Percentiles rank a stretch among this genome's conserved stretches.
phyloP scores from a whole-genome alignment of 2,797 vertebrate species.

The Sciaenops ocellatus region DNA sequence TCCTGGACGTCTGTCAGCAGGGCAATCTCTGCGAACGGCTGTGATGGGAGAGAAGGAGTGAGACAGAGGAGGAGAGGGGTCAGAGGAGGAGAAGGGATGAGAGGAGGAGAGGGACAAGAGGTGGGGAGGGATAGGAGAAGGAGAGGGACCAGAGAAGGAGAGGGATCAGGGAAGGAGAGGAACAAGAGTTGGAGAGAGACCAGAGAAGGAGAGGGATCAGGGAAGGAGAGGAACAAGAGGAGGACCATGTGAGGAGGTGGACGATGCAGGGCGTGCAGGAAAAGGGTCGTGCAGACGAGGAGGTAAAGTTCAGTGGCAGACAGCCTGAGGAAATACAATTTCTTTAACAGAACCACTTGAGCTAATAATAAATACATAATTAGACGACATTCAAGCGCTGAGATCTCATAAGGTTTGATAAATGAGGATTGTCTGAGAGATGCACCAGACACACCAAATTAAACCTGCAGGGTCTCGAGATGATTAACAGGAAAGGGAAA shows the following conservation, averaged over 20 bases:
- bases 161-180: too few relatives aligned
- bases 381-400: background rate
- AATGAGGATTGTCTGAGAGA: background rate
- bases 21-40: constrained; percentile 93
- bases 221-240: too few relatives aligned
- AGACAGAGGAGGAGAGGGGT: background rate
- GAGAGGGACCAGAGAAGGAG: too few relatives aligned
- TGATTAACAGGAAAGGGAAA: background rate
- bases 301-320: background rate
- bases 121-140: background rate
- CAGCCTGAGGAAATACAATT: background rate
- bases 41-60: background rate
- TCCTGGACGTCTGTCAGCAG: constrained; percentile 92
- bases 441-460: too few relatives aligned
- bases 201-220: too few relatives aligned
- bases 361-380: background rate
- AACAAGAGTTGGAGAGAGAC: too few relatives aligned
- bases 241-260: background rate
- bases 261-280: background rate
- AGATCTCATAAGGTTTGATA: background rate
- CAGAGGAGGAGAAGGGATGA: too few relatives aligned
- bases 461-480: background rate
- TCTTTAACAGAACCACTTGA: background rate
- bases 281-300: background rate
- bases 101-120: too few relatives aligned